These are phyloP conservation scores for Argya squamiceps DNA, from an alignment of 2,797 vertebrate species.

Conservation along the genomic window DNA sequence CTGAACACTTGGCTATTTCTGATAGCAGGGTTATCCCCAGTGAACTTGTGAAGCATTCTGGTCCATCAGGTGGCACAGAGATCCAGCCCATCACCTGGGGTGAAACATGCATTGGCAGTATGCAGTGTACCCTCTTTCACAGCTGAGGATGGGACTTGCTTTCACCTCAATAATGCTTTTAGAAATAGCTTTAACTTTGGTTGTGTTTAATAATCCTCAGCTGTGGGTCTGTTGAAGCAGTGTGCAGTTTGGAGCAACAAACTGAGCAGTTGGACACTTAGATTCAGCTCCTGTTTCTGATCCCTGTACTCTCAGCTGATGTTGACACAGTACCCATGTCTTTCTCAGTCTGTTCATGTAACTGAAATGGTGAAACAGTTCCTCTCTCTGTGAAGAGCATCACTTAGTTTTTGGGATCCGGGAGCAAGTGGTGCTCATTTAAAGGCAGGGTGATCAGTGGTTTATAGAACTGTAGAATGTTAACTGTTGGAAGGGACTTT, in stretches of 20 bases:
- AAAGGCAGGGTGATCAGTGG: background rate
- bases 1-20: background rate
- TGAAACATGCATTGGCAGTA: background rate
- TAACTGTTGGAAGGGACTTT: background rate
- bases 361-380: background rate
- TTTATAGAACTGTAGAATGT: background rate
- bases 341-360: background rate
- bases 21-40: background rate
- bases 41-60: background rate
- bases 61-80: background rate
- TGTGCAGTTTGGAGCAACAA: background rate
- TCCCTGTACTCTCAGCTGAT: background rate
- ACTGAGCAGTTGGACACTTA: accelerated
- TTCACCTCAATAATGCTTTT: background rate
- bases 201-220: background rate
- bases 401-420: background rate
- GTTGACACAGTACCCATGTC: background rate
- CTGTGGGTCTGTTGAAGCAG: background rate
- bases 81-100: background rate
- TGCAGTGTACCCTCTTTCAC: background rate
- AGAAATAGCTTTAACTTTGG: background rate
- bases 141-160: background rate
- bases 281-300: background rate
- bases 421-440: background rate
- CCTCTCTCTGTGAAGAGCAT: background rate